phyloP scores from a whole-genome alignment of 1,140 invertebrate species.

The Helicoverpa zea region DNA sequence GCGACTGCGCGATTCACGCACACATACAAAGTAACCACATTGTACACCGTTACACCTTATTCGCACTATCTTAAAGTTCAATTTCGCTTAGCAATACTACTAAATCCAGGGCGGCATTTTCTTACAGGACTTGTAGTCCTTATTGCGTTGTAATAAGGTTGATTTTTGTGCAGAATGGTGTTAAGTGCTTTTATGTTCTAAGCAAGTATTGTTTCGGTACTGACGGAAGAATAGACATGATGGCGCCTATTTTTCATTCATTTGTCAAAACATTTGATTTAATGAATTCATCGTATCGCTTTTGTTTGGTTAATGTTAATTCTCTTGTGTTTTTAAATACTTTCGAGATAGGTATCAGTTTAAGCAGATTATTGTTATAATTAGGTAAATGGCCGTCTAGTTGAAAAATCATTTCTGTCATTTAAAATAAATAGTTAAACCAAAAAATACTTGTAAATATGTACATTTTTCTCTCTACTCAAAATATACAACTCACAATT shows the following conservation, averaged over 20 bases:
- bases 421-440: too few relatives aligned
- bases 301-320: conserved; percentile 39
- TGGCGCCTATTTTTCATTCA: conserved; percentile 63
- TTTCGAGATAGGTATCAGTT: not conserved
- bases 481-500: too few relatives aligned
- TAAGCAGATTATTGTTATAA: too few relatives aligned
- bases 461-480: too few relatives aligned
- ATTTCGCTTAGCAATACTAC: conserved; percentile 44
- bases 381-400: too few relatives aligned
- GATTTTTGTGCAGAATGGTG: conserved; percentile 6
- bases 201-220: conserved; percentile 60
- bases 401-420: too few relatives aligned
- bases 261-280: conserved; percentile 52
- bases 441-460: too few relatives aligned
- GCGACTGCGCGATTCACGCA: conserved; percentile 74
- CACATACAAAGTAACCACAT: conserved; percentile 55
- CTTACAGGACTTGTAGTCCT: not conserved
- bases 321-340: conserved; percentile 3
- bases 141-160: conserved; percentile 49
- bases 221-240: conserved; percentile 65
- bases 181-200: conserved; percentile 16
- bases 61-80: conserved; percentile 48
- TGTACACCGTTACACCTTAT: conserved; percentile 56
- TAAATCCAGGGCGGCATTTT: conserved; percentile 17
- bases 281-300: conserved; percentile 31